Evolutionary conservation across 2,888 invertebrate genomes (phyloP), one percentile per base, ranked within the genome.

Genomic region (Luperina testacea): DNA sequence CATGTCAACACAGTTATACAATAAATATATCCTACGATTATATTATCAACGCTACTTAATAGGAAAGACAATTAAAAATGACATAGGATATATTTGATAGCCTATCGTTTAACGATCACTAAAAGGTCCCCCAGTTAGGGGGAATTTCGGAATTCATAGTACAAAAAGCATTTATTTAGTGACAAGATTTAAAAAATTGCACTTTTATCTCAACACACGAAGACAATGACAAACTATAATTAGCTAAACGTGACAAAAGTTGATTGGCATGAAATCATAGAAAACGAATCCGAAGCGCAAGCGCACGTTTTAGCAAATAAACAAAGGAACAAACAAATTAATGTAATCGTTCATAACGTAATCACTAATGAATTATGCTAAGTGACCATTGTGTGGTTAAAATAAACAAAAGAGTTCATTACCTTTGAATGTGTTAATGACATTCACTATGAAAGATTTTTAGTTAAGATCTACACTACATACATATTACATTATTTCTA

Each of bases 241-340:
- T 32, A 48, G 17, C 11, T 72, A 61, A 78, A 78, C 70, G 78
- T 84, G 72, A 32, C 70, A 68, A 51, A 38, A 65, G 53, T 72
- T 82, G 17, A 85, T 75, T 69, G 77, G 59, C 78, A 84, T 86
- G 59, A 53, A 82, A 82, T 85, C 68, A 63, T 70, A 75, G 61
- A 70, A 81, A 85, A 75, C 13, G 13, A 69, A 75, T 27, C 42
- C 45, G 2, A 70, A 71, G 72, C 65, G 72, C 32, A 65, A n/a
- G 63, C 42, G 65, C 82, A 82, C 65, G 61, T 81, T 74, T 73
- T 48, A 68, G 63, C 51, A 73, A 27, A 80, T 67, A 61, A 83
- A 68, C 73, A 74, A 81, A 72, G 48, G 53, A 72, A 74, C n/a
- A 72, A 64, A 73, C 38, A 78, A 17, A 71, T 63, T 32, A 70